These are phyloP conservation scores for Manis pentadactyla DNA, from an alignment of 2,797 vertebrate genomes.

Conservation along the genomic window DNA sequence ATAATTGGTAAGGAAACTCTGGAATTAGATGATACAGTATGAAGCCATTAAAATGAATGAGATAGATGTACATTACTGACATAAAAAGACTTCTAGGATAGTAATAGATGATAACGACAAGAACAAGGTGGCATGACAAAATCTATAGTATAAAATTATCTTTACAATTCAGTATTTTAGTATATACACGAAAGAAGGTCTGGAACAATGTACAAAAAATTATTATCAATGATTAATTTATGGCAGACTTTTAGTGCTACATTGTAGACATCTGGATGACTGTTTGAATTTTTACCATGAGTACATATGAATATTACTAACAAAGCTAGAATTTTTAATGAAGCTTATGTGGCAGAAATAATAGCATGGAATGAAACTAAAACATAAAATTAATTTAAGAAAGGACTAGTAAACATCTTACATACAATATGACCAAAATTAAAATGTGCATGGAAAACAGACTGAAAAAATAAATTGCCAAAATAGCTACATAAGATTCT, in stretches of 20 bases:
- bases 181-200: not conserved
- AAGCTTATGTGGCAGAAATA: not conserved
- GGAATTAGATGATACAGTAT: not conserved
- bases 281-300: not conserved
- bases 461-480: constrained; percentile 9
- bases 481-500: not conserved
- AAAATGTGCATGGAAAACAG: not conserved
- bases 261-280: not conserved
- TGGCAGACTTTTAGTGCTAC: not conserved
- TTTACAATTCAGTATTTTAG: not conserved
- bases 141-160: not conserved
- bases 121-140: not conserved
- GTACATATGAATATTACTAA: not conserved
- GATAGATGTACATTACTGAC: not conserved
- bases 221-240: not conserved
- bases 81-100: not conserved
- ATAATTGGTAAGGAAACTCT: not conserved
- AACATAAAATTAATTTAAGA: constrained; percentile 12
- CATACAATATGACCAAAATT: not conserved
- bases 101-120: not conserved
- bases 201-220: not conserved
- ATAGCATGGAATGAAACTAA: not conserved
- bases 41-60: constrained; percentile 6
- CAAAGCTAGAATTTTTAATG: constrained; percentile 39
- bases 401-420: constrained; percentile 7